phyloP scores from a whole-genome alignment of 30 jellyfish, hydroid and myxozoan species.

The Nemopilema nomurai region DNA sequence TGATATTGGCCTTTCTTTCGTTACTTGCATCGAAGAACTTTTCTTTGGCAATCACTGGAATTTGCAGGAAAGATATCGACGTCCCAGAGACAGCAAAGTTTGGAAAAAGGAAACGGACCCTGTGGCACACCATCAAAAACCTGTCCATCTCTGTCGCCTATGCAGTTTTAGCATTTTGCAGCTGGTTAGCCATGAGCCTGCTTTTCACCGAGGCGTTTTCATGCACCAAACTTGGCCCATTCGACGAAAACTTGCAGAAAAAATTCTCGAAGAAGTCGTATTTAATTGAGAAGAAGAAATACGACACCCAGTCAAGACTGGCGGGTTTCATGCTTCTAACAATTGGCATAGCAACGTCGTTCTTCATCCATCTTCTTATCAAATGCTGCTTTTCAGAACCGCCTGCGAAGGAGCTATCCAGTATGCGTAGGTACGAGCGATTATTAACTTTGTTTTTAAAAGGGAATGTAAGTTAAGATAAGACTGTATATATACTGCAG shows the following conservation, averaged over 20 bases:
- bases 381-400: conserved; percentile 41
- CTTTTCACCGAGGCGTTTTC: conserved; percentile 39
- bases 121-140: conserved; percentile 21
- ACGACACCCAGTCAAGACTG: conserved; percentile 6
- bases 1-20: conserved; percentile 14
- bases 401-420: conserved; percentile 30
- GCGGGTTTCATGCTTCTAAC: conserved; percentile 27
- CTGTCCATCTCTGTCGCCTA: conserved; percentile 10
- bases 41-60: conserved; percentile 13
- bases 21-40: conserved; percentile 21
- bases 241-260: neutral
- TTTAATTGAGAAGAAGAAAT: neutral
- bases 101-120: conserved; percentile 44
- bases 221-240: conserved; percentile 53
- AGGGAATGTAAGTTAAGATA: no score
- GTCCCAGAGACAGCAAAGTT: conserved; percentile 7
- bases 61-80: conserved; percentile 35
- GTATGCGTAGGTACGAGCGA: conserved; percentile 40
- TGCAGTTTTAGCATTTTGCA: conserved; percentile 13
- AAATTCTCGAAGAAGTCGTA: neutral
- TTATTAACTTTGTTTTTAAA: neutral
- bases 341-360: neutral
- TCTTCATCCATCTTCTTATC: neutral
- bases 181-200: conserved; percentile 36
- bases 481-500: no score